Conservation (phyloP, 2,113 vertebrate species). For the Himantopus leucocephalus region DNA sequence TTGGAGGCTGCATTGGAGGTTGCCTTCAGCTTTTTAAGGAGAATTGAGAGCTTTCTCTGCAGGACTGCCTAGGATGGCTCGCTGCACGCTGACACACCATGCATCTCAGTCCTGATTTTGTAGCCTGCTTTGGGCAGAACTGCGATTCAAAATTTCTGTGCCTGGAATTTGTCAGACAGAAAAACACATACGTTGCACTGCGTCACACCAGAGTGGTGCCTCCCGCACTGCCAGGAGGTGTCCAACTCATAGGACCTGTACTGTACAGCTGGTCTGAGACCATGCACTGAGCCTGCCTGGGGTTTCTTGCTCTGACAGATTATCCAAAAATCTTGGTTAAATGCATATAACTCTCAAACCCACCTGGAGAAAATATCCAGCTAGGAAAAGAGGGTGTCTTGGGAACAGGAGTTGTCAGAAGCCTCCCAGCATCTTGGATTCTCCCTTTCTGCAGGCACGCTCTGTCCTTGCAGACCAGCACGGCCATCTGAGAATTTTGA, state of each 20-base stretch:
- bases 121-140: not conserved
- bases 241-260: not conserved
- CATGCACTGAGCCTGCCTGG: not conserved
- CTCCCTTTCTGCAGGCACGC: not conserved
- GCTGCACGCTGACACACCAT: rapidly evolving
- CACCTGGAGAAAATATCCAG: not conserved
- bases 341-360: not conserved
- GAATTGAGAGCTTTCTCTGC: not conserved
- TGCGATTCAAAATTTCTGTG: not conserved
- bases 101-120: not conserved
- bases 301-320: not conserved
- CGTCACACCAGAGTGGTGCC: not conserved
- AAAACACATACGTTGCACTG: not conserved
- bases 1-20: not conserved
- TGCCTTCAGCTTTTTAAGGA: not conserved
- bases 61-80: not conserved
- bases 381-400: not conserved
- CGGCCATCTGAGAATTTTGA: not conserved
- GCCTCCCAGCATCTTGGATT: not conserved
- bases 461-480: not conserved
- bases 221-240: not conserved
- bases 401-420: not conserved
- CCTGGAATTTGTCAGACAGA: not conserved
- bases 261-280: not conserved
- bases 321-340: not conserved